Evolutionary conservation across 23 tunicate species (phyloP).

Genomic region (Phallusia fumigata): DNA sequence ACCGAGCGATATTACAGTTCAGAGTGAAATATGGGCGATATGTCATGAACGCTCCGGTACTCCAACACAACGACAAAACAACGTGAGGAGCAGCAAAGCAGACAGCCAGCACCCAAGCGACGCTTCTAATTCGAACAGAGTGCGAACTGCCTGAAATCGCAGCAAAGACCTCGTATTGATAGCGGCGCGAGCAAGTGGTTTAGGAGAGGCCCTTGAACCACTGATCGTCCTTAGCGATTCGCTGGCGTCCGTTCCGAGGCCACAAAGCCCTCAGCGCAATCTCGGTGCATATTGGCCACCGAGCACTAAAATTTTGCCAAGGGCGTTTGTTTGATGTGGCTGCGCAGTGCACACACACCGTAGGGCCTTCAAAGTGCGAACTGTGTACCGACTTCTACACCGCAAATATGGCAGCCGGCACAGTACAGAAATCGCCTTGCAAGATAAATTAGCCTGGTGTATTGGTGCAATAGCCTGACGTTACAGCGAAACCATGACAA

Average conservation of each 20-base stretch:
- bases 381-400: too few relatives aligned
- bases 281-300: too few relatives aligned
- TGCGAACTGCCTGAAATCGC: neutral
- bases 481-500: too few relatives aligned
- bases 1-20: neutral
- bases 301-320: too few relatives aligned
- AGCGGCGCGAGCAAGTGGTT: neutral
- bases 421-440: too few relatives aligned
- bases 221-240: neutral
- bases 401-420: too few relatives aligned
- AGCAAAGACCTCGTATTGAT: neutral
- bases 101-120: neutral
- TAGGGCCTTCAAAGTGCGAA: too few relatives aligned
- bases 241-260: slow-evolving; percentile 1
- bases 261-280: too few relatives aligned
- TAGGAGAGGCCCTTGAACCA: neutral
- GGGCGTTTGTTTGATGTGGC: too few relatives aligned
- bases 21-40: neutral
- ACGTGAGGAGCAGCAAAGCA: neutral
- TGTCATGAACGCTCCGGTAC: neutral
- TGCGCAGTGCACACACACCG: too few relatives aligned
- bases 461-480: too few relatives aligned
- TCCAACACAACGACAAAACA: neutral
- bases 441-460: too few relatives aligned
- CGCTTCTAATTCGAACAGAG: neutral